Evolutionary conservation across 2,113 vertebrate species (phyloP).

Genomic region (Crotalus viridis): DNA sequence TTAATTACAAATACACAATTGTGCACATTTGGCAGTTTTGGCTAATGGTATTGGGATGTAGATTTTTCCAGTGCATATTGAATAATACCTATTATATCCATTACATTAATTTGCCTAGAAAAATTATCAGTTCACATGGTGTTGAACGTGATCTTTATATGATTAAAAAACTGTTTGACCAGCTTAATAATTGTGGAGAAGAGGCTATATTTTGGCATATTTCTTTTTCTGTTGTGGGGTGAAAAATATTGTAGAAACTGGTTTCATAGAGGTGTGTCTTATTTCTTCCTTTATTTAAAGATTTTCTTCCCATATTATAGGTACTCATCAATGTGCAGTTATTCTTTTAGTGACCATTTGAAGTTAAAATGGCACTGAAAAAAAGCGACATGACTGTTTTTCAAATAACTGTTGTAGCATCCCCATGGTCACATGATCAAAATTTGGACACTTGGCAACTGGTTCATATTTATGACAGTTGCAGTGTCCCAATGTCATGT

Average conservation of each 20-base stretch:
- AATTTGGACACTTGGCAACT: too few relatives aligned
- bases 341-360: too few relatives aligned
- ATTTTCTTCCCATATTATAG: neutral
- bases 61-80: neutral
- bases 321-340: too few relatives aligned
- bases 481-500: too few relatives aligned
- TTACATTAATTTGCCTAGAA: neutral
- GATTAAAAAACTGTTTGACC: neutral
- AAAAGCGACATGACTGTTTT: too few relatives aligned
- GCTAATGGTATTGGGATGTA: neutral
- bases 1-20: neutral
- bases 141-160: neutral
- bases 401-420: too few relatives aligned
- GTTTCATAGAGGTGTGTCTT: neutral
- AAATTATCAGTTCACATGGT: neutral
- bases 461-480: too few relatives aligned
- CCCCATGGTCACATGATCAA: too few relatives aligned
- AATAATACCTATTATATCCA: neutral
- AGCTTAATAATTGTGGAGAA: neutral
- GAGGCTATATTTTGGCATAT: neutral
- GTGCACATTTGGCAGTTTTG: neutral
- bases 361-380: too few relatives aligned
- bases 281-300: neutral
- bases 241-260: neutral
- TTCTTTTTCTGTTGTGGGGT: neutral